A percentile compares a stretch with the other conserved stretches of the same genome.
Evolutionary conservation across 2,113 vertebrate genomes (phyloP).

Genomic region (Paracyprichromis sp.): DNA sequence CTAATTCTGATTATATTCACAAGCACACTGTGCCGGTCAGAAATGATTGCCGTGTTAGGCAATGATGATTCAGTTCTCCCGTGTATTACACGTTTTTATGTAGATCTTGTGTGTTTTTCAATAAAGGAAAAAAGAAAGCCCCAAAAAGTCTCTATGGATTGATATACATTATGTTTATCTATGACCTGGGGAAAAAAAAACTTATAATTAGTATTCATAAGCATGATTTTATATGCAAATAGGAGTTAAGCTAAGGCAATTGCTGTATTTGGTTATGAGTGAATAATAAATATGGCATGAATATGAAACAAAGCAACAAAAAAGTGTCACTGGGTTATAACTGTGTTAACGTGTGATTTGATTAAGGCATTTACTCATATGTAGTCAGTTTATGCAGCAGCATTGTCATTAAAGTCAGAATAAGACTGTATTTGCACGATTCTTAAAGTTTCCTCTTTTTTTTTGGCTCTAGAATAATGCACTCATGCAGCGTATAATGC

Average conservation of each 20-base stretch:
- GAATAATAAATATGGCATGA: background rate
- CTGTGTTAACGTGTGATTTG: background rate
- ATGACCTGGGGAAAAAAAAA: background rate
- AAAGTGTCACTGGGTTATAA: background rate
- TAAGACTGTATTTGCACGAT: background rate
- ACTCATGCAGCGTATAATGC: background rate
- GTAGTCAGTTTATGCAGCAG: constrained; percentile 22
- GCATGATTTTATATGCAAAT: background rate
- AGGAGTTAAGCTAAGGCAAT: constrained; percentile 21
- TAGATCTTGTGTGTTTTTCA: constrained; percentile 89
- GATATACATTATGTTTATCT: background rate
- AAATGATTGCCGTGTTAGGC: constrained; percentile 76
- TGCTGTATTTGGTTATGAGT: constrained; percentile 7
- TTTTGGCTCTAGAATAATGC: background rate
- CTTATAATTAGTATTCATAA: background rate
- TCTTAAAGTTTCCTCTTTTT: background rate
- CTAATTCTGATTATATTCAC: constrained; percentile 16
- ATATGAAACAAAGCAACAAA: background rate
- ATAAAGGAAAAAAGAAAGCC: constrained; percentile 77
- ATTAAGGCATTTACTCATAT: constrained; percentile 28
- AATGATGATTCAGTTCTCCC: constrained; percentile 78
- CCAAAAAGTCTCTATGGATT: background rate
- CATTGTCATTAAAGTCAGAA: background rate
- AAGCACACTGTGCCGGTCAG: constrained; percentile 58
- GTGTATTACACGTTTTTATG: constrained; percentile 80